Evolutionary conservation across 2,888 invertebrate genomes (phyloP), one percentile per base, ranked within the genome.

Genomic region (Pherbina coryleti): DNA sequence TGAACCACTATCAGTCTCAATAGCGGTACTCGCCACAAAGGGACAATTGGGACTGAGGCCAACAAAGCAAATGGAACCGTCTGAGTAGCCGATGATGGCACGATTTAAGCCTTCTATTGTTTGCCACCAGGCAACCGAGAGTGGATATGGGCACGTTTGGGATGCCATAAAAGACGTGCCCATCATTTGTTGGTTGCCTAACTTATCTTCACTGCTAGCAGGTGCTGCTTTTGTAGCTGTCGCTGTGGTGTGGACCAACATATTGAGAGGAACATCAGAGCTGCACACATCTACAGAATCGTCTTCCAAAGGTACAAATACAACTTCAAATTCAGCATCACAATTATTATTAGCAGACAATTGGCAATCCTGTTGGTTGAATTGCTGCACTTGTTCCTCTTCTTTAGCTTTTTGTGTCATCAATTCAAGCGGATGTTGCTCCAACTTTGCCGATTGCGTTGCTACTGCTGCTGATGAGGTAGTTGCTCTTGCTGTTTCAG

Each of bases 41-140:
- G 90, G 90, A 78, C 90, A 90, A 80, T 90, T 90, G 9, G 90
- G 89, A 69, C 88, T 89, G 0, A 90, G 83, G 3, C 89, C 89
- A 22, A 90, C 90, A 82, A 92, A 89, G 80, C 91, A 91, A 79
- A 92, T 91, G n/a, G 90, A 89, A 44, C 92, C 92, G 85, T 91
- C 91, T 53, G 94, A 93, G 83, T 93, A 93, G n/a, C 94, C 94
- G 83, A 94, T 92, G 79, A 94, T 92, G 66, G 94, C 92, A 82
- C 94, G 91, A 85, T 93, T 94, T 81, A 94, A 92, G 49, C 93
- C 93, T 83, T 93, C 93, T 34, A 87, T 83, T 14, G 95, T 95
- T 82, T 94, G 92, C 95, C 95, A 95, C 94, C 95, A 95, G 14
- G 93, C 92, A 7, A 93, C 91, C 77, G 93, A 92, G 14, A 92